Percentiles rank a stretch among this genome's conserved stretches.
These are phyloP conservation scores for Orestias chungarensis DNA, from an alignment of 2,797 vertebrate species.

Conservation along the genomic window DNA sequence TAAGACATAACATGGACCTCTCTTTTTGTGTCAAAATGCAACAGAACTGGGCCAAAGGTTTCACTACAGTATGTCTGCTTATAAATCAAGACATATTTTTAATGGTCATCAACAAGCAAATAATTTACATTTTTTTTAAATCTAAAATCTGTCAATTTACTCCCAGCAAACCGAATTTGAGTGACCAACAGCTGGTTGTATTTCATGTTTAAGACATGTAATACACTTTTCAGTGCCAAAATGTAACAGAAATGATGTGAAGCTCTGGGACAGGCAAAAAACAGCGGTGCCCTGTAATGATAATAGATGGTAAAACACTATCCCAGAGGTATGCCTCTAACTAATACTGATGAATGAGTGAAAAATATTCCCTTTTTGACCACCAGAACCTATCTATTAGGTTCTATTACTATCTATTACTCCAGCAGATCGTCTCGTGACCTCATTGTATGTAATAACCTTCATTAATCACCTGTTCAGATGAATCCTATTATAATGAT, in stretches of 20 bases:
- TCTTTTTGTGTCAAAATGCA: not conserved
- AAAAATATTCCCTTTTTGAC: conserved; percentile 21
- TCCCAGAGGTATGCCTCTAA: conserved; percentile 43
- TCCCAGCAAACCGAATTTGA: conserved; percentile 47
- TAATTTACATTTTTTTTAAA: conserved; percentile 11
- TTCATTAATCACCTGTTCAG: conserved; percentile 34
- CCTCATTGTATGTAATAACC: conserved; percentile 18
- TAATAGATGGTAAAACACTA: conserved; percentile 46
- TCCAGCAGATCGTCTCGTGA: conserved; percentile 15
- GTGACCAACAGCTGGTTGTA: conserved; percentile 27
- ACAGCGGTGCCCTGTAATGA: conserved; percentile 60
- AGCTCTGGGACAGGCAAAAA: conserved; percentile 37
- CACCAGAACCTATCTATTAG: not conserved
- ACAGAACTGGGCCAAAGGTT: not conserved
- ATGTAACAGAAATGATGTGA: conserved; percentile 53
- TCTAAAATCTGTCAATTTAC: conserved; percentile 22
- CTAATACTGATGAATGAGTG: conserved; percentile 44
- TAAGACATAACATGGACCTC: too few relatives aligned
- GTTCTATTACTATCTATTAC: too few relatives aligned
- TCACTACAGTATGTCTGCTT: not conserved
- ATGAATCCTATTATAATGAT: conserved; percentile 25
- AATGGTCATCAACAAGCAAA: conserved; percentile 20
- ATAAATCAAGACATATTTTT: conserved; percentile 29
- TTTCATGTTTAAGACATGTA: conserved; percentile 47
- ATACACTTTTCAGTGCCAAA: conserved; percentile 24